These are phyloP conservation scores for Drosophila lowei DNA, from an alignment of 1,140 invertebrate genomes.

Conservation along the genomic window DNA sequence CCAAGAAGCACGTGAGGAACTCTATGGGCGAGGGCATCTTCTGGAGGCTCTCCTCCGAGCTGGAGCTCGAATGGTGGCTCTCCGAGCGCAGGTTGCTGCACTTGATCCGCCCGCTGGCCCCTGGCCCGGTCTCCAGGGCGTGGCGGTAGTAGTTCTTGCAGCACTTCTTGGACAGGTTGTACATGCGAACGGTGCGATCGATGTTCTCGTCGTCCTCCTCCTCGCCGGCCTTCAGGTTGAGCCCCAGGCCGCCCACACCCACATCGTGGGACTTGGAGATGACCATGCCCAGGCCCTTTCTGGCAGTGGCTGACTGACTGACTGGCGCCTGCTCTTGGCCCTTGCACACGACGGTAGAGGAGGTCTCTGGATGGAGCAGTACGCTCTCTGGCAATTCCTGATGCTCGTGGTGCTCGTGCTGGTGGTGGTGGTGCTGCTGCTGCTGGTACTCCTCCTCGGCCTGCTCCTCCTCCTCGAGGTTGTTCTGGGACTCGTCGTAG, in stretches of 20 bases:
- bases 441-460: slow-evolving; percentile 25
- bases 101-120: slow-evolving; percentile 52
- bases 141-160: slow-evolving; percentile 80
- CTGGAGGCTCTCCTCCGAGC: slow-evolving; percentile 76
- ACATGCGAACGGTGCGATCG: slow-evolving; percentile 78
- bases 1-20: slow-evolving; percentile 77
- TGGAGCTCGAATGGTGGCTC: slow-evolving; percentile 64
- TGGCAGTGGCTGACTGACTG: slow-evolving; percentile 22
- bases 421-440: neutral
- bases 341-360: too few species aligned
- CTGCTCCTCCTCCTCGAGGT: slow-evolving; percentile 55
- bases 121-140: slow-evolving; percentile 60
- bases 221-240: slow-evolving; percentile 59
- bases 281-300: slow-evolving; percentile 52
- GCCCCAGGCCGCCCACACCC: slow-evolving; percentile 61
- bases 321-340: slow-evolving; percentile 15
- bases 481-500: slow-evolving; percentile 74
- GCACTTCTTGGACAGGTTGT: slow-evolving; percentile 79
- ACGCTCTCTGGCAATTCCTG: slow-evolving; percentile 10
- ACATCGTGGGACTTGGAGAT: slow-evolving; percentile 69
- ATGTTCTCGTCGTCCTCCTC: slow-evolving; percentile 76
- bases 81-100: slow-evolving; percentile 61
- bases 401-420: neutral
- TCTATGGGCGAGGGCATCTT: slow-evolving; percentile 79
- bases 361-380: too few species aligned